Evolutionary conservation across 1,140 invertebrate species (phyloP), one percentile per base, ranked within the genome.

Genomic region (Aphidius ervi): DNA sequence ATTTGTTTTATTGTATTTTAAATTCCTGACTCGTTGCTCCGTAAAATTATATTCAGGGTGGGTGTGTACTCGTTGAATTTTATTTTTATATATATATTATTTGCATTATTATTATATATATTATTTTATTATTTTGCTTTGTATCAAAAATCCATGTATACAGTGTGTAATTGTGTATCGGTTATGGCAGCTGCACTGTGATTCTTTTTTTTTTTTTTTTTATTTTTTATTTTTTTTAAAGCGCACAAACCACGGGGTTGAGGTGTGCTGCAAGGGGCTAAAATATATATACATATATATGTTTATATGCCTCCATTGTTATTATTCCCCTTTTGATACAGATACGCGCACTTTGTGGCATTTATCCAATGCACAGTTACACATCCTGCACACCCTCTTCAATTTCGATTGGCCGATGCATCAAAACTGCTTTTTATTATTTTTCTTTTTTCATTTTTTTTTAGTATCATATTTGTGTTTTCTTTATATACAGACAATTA

Each of bases 281-380:
- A 10, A 48, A n/a, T 5, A 48, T 5, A n/a, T 5, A 48, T 48
- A 48, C 7, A 48, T 48, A 48, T 10, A 75, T 70, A 70, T 70
- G 70, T 69, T 73, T 68, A 65, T 70, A 69, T 70, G 71, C 69
- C 67, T 66, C 72, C 65, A 73, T 75, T 75, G 72, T 75, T 70
- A 65, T 56, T 40, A 48, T 50, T 52, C 47, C 46, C 46, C 50
- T 72, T 72, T 70, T 69, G 66, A 71, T 71, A 71, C 62, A 68
- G 68, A 73, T 73, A 71, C 58, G 64, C 60, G 62, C 65, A 56
- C 53, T 71, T 67, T 67, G 66, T 63, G 49, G 50, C 56, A 65
- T 65, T 56, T 46, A 65, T 46, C 47, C 46, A 58, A 48, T 46
- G 49, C 59, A 41, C 50, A 54, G 50, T 60, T 60, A 56, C 55